Base-by-base conservation (phyloP, 1,140 invertebrate species). In the Lepidotrigona ventralis region DNA sequence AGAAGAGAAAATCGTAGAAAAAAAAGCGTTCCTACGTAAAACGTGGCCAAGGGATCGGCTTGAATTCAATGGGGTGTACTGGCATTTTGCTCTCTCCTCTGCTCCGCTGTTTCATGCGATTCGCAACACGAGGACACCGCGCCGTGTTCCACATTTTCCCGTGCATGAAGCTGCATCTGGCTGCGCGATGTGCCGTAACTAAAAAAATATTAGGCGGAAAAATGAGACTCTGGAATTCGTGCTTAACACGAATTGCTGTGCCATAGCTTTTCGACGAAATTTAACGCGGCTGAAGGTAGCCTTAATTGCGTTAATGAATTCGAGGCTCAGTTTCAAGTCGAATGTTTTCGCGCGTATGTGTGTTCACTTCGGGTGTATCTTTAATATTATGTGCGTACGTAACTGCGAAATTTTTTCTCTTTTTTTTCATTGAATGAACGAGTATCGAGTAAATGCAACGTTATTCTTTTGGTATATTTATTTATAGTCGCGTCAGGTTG, bases 51-150 rank as follows among this genome's bases (percentile, higher is more conserved):
- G 77, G 66, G 33, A 70, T 79, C 77, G 77, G 66, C n/a, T 70
- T 70, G 66, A 79, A 79, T 79, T 79, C 58, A 79, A 79, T 70
- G 77, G 77, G 51, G 77, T 17, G 66, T 71, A 71, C 54, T 21
- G 51, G 66, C 77, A 71, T 54, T n/a, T 70, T 39, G 66, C 33
- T 78, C 51, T 17, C 12, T n/a, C 53, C 14, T 64, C 15, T n/a
- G 64, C n/a, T 33, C 15, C 63, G 29, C 21, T 70, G 66, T 70
- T 70, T 60, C 54, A 19, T 58, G 53, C 46, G 21, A 70, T 58
- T 69, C 53, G 64, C 58, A 56, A 79, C 75, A 70, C 66, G 29
- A 39, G 51, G 51, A 64, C 53, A 69, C 51, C 33, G 11, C 33
- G 11, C 23, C 33, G 77, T 23, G 76, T 79, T 56, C 53, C 33